phyloP scores from a whole-genome alignment of 2,797 vertebrate genomes.

The Sebastiscus tertius region DNA sequence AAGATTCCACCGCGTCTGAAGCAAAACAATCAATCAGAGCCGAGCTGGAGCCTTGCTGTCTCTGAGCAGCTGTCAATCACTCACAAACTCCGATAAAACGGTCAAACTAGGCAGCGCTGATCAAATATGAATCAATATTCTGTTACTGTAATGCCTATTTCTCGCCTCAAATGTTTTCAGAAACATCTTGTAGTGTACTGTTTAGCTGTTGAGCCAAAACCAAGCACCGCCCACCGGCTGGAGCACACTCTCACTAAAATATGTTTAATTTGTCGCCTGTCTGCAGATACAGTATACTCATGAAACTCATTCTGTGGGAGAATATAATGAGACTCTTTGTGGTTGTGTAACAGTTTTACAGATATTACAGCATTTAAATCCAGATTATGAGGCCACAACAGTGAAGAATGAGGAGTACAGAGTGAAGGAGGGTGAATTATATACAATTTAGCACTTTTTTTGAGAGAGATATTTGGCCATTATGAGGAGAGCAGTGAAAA shows the following conservation, averaged over 20 bases:
- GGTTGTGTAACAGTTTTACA: background rate
- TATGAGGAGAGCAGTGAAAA: background rate
- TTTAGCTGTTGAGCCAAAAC: no score
- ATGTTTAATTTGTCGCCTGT: rapidly evolving
- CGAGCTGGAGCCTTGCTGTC: no score
- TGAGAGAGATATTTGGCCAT: no score
- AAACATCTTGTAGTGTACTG: no score
- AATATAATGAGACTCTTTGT: background rate
- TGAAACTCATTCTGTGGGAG: background rate
- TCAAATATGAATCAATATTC: no score
- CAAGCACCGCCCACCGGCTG: no score
- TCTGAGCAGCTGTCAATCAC: no score
- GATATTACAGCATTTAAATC: background rate
- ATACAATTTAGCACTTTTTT: background rate
- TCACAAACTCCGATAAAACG: no score
- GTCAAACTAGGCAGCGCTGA: no score
- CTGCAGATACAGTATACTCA: background rate
- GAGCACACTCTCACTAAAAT: no score
- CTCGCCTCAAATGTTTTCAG: no score
- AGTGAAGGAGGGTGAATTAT: background rate
- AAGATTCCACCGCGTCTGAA: background rate
- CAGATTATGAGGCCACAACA: background rate
- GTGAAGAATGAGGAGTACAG: background rate
- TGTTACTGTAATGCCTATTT: no score
- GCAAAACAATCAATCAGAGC: background rate